Percentiles rank a stretch among this genome's conserved stretches.
Evolutionary conservation across 1,140 invertebrate species (phyloP).

Genomic region (Elymnias hypermnestra): DNA sequence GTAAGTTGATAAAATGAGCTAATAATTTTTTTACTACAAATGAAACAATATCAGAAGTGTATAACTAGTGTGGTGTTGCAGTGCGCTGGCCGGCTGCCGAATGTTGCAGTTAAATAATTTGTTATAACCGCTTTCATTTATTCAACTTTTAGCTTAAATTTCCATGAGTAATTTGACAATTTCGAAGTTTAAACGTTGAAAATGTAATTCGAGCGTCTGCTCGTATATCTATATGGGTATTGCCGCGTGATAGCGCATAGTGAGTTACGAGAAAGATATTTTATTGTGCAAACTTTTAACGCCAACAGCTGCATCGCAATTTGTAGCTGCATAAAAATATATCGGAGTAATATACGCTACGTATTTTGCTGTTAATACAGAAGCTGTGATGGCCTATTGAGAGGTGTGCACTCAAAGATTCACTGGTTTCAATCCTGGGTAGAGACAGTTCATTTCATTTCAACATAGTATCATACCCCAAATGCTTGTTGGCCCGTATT

Average conservation of each 20-base stretch:
- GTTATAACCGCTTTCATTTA: slow-evolving; percentile 66
- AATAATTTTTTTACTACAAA: too few relatives aligned
- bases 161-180: slow-evolving; percentile 42
- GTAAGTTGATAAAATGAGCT: neutral
- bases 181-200: slow-evolving; percentile 26
- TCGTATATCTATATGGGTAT: slow-evolving; percentile 22
- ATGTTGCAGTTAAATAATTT: slow-evolving; percentile 69
- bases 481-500: too few relatives aligned
- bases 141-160: slow-evolving; percentile 55
- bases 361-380: neutral
- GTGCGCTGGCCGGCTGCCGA: slow-evolving; percentile 60
- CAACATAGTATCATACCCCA: too few relatives aligned
- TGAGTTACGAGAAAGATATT: slow-evolving; percentile 32
- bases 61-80: too few relatives aligned
- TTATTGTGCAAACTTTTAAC: slow-evolving; percentile 47
- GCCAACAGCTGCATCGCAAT: slow-evolving; percentile 29
- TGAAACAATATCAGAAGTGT: too few relatives aligned
- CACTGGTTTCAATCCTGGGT: too few relatives aligned
- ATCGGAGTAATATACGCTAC: neutral
- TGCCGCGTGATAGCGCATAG: slow-evolving; percentile 16
- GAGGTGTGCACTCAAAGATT: too few relatives aligned
- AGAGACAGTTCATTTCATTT: too few relatives aligned
- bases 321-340: slow-evolving; percentile 19
- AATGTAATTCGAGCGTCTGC: slow-evolving; percentile 21
- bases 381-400: too few relatives aligned